Conservation (phyloP, 2,888 invertebrate genomes). For the Steromphala cineraria region DNA sequence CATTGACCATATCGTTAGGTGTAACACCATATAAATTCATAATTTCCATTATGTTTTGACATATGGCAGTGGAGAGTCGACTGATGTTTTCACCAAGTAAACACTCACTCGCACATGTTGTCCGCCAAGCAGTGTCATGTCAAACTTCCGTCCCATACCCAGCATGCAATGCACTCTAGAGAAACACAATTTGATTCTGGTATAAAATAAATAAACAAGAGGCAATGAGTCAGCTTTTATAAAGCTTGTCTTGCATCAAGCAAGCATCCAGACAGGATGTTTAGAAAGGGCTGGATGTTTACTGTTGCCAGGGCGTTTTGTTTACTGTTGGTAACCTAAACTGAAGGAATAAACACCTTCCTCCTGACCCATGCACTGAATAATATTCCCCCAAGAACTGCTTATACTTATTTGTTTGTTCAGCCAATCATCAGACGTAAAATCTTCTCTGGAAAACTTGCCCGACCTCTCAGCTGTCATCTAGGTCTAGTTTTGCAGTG, state of each 20-base stretch:
- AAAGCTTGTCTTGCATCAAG: constrained; percentile 21
- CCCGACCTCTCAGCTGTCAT: too few relatives aligned
- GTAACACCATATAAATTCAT: too few relatives aligned
- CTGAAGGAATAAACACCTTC: constrained; percentile 19
- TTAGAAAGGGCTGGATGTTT: constrained; percentile 33
- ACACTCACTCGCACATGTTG: too few relatives aligned
- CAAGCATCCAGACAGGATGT: constrained; percentile 12
- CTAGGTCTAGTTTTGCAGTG: too few relatives aligned
- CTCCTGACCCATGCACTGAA: constrained; percentile 2
- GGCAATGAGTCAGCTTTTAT: constrained; percentile 11
- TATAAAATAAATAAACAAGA: constrained; percentile 23
- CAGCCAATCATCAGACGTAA: background rate
- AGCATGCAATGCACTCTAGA: constrained; percentile 3
- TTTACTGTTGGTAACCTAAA: constrained; percentile 28
- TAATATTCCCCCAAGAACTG: constrained; percentile 20
- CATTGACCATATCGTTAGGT: too few relatives aligned
- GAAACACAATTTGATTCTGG: constrained; percentile 14
- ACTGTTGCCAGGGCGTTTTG: constrained; percentile 32
- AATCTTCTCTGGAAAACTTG: background rate
- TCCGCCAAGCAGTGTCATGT: background rate
- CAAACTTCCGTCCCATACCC: background rate
- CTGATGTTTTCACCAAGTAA: too few relatives aligned
- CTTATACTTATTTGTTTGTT: constrained; percentile 13
- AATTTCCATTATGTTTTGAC: too few relatives aligned
- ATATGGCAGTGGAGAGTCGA: too few relatives aligned